Percentiles rank a stretch among this genome's conserved stretches.
Conservation (phyloP, 2,888 invertebrate genomes). For the Therioaphis trifolii region DNA sequence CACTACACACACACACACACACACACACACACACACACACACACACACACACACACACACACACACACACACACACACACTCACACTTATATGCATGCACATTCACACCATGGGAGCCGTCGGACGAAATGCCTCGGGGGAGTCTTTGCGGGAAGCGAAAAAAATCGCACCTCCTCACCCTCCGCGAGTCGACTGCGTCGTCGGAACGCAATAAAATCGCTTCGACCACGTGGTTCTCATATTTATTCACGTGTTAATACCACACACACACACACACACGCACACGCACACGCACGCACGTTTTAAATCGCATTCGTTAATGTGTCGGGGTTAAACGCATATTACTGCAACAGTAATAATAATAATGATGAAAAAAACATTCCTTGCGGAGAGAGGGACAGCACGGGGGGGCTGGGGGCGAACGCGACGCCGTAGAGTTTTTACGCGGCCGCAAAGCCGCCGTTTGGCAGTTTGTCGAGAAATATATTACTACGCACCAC, state of each 20-base stretch:
- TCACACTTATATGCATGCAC: background rate
- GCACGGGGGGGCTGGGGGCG: too few relatives aligned
- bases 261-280: too few relatives aligned
- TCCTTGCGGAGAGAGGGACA: background rate
- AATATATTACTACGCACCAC: too few relatives aligned
- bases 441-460: slow-evolving; percentile 1
- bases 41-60: too few relatives aligned
- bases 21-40: too few relatives aligned
- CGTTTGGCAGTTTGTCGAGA: slow-evolving; percentile 2
- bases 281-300: too few relatives aligned
- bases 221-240: slow-evolving; percentile 39
- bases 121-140: slow-evolving; percentile 19
- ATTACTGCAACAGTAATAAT: too few relatives aligned
- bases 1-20: too few relatives aligned
- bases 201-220: slow-evolving; percentile 53
- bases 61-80: too few relatives aligned
- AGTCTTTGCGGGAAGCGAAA: slow-evolving; percentile 18
- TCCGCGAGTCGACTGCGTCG: background rate
- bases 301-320: too few relatives aligned
- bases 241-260: background rate
- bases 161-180: background rate
- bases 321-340: too few relatives aligned
- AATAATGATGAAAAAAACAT: background rate
- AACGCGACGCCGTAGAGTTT: background rate
- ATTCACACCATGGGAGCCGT: background rate